Evolutionary conservation across 2,888 invertebrate species (phyloP), one percentile per base, ranked within the genome.

Genomic region (Blomia tropicalis): DNA sequence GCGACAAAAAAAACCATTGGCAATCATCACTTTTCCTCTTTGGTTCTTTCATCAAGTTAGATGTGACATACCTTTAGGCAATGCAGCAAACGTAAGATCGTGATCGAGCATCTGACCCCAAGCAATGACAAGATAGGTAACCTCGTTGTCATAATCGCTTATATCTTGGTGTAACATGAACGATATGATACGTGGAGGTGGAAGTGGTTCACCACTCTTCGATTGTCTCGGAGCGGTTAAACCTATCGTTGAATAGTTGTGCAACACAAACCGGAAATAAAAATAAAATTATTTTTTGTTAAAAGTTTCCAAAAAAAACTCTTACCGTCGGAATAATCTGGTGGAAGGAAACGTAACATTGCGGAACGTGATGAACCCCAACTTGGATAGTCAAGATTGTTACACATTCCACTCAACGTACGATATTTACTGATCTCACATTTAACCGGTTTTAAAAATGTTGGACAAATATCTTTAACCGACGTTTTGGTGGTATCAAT

Each of bases 91-190:
- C 0, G 87, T 87, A 63, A 89, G 82, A 68, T 89, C 89, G 69
- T 89, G 89, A 73, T 88, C 87, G 25, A 89, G 71, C 74, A 90
- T 87, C 75, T 89, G 88, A 0, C 88, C 89, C 80, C 87, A 90
- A 3, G 88, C 84, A 0, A 88, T 87, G 66, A 88, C 72, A 85
- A 90, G 87, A 70, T 89, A 87, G 31, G 90, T 90, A 59, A 89
- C 88, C 30, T 89, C 89, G 75, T 89, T 89, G 75, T 91, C 90
- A 73, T 90, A 89, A 78, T 82, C 89, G 43, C 89, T 78, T 0
- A 75, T 75, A 65, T 81, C 79, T 66, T 82, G 81, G 43, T 87
- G 77, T 1, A 87, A 70, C 0, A 74, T 72, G 5, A 79, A 76
- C 62, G 86, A 87, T 47, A 87, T 80, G 2, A 77, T 71, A 41